phyloP scores from a whole-genome alignment of 1,140 invertebrate species.

The Prorops nasuta region DNA sequence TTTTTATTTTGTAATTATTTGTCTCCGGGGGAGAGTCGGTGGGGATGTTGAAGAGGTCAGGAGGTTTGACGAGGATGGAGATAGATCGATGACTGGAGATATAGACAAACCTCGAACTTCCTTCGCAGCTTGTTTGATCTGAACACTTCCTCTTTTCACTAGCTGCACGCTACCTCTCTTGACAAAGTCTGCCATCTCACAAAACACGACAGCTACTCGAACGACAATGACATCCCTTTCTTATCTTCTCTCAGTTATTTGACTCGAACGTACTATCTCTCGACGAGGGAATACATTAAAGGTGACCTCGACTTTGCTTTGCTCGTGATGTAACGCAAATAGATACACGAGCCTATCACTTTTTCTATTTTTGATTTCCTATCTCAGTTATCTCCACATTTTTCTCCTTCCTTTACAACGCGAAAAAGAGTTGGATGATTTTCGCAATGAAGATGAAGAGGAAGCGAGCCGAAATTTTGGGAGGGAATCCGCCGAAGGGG shows the following conservation, averaged over 20 bases:
- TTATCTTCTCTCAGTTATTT: constrained; percentile 28
- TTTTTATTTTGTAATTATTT: no score
- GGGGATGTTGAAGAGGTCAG: no score
- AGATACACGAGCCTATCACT: not conserved
- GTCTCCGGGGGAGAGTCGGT: no score
- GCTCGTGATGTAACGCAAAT: constrained; percentile 24
- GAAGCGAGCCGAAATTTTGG: no score
- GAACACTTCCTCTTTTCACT: constrained; percentile 56
- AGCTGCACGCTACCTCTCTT: constrained; percentile 46
- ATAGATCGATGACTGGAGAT: no score
- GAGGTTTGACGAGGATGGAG: no score
- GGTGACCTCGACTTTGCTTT: constrained; percentile 40
- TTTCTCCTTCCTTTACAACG: no score
- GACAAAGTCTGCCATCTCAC: constrained; percentile 49
- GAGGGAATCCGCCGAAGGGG: no score
- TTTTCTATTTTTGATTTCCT: constrained; percentile 17
- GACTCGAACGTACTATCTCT: constrained; percentile 28
- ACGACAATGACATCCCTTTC: constrained; percentile 24
- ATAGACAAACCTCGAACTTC: constrained; percentile 60
- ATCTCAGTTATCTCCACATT: constrained; percentile 4
- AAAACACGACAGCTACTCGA: constrained; percentile 22
- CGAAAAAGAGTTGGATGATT: no score
- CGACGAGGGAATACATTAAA: constrained; percentile 27
- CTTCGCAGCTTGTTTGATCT: constrained; percentile 57
- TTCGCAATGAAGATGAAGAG: no score